Conservation (phyloP, 2,888 invertebrate species). For the Papilio demoleus region DNA sequence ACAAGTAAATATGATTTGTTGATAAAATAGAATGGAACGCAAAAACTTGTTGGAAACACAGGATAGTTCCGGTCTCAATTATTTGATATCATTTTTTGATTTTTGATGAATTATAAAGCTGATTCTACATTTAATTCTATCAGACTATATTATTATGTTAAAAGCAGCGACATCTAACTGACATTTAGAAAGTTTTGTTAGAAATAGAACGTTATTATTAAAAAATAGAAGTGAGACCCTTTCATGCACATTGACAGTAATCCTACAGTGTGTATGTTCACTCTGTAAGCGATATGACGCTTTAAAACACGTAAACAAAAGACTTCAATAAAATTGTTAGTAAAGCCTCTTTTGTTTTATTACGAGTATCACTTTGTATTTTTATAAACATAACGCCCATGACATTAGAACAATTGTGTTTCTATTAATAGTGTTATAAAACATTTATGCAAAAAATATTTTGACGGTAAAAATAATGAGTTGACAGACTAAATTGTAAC, state of each 20-base stretch:
- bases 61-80: no score
- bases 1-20: not conserved
- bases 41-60: not conserved
- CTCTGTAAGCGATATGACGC: constrained; percentile 11
- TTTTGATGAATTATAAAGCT: no score
- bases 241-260: not conserved
- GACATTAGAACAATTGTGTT: no score
- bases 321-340: not conserved
- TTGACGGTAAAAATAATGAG: not conserved
- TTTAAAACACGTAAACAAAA: constrained; percentile 11
- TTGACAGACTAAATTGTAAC: not conserved
- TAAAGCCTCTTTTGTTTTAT: not conserved
- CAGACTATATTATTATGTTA: no score
- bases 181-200: not conserved
- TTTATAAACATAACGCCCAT: not conserved
- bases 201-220: not conserved
- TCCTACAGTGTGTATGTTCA: constrained; percentile 7
- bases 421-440: no score
- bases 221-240: not conserved
- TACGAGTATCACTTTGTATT: not conserved
- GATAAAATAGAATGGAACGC: not conserved
- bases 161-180: no score
- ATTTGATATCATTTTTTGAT: no score
- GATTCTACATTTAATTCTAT: no score
- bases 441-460: no score